Conservation (phyloP, 2,888 invertebrate genomes). For the Oscheius sp. region DNA sequence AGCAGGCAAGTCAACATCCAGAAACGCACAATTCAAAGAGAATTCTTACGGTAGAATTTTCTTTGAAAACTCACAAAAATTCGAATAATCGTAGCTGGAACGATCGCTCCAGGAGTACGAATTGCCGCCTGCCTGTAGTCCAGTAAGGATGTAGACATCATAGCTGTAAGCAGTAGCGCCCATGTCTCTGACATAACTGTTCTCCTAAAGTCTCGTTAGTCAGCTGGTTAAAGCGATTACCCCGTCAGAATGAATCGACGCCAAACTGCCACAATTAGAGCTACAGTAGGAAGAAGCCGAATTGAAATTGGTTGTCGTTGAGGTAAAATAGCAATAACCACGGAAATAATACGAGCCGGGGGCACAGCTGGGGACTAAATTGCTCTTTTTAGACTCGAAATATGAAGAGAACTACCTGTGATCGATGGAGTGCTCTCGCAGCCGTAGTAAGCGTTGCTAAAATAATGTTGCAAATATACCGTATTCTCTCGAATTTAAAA, state of each 20-base stretch:
- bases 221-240: neutral
- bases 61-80: too few species aligned
- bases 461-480: too few species aligned
- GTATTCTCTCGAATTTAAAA: too few species aligned
- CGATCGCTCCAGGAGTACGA: neutral
- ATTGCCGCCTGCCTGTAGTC: neutral
- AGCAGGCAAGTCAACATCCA: too few species aligned
- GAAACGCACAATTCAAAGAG: too few species aligned
- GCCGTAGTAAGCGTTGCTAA: neutral
- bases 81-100: neutral
- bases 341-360: neutral
- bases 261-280: neutral
- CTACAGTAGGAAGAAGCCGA: neutral
- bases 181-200: slow-evolving; percentile 2
- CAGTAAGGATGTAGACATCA: neutral
- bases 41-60: too few species aligned
- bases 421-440: neutral
- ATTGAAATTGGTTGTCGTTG: neutral
- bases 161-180: neutral
- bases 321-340: neutral
- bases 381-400: neutral
- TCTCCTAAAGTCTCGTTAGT: neutral
- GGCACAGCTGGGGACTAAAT: neutral
- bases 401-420: neutral
- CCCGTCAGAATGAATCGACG: slow-evolving; percentile 1